phyloP scores from a whole-genome alignment of 2,113 vertebrate genomes.

The Percina caprodes region DNA sequence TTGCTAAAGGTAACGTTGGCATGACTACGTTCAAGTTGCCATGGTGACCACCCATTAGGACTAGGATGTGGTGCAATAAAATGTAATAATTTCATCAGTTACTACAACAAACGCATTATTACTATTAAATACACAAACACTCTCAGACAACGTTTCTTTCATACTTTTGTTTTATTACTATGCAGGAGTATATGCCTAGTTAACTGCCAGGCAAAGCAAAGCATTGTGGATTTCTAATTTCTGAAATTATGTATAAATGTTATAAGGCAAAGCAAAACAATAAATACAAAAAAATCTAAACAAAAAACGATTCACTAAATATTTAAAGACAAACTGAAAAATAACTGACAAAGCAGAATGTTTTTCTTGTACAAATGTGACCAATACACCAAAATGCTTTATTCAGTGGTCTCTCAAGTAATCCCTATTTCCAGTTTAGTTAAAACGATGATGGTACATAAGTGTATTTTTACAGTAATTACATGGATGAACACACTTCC shows the following conservation, averaged over 20 bases:
- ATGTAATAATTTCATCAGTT: background rate
- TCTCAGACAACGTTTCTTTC: background rate
- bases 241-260: slow-evolving; percentile 21
- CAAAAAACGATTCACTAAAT: slow-evolving; percentile 17
- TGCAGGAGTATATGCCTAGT: slow-evolving; percentile 33
- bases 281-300: slow-evolving; percentile 15
- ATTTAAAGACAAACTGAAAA: slow-evolving; percentile 30
- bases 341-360: slow-evolving; percentile 29
- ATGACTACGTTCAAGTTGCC: background rate
- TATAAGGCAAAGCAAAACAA: slow-evolving; percentile 36
- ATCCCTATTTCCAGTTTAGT: slow-evolving; percentile 60
- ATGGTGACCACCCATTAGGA: background rate
- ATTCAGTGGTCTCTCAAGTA: slow-evolving; percentile 68
- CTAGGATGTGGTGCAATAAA: background rate
- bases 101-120: background rate
- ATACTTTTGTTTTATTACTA: slow-evolving; percentile 52
- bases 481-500: slow-evolving; percentile 47
- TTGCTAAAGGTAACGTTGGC: background rate
- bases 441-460: slow-evolving; percentile 45
- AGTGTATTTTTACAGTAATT: slow-evolving; percentile 64
- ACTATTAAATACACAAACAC: slow-evolving; percentile 19
- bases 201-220: slow-evolving; percentile 40
- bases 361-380: slow-evolving; percentile 53
- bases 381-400: slow-evolving; percentile 58
- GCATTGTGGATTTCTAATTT: slow-evolving; percentile 34